These are phyloP conservation scores for Periphyllus acericola DNA, from an alignment of 2,888 invertebrate species.

Conservation along the genomic window DNA sequence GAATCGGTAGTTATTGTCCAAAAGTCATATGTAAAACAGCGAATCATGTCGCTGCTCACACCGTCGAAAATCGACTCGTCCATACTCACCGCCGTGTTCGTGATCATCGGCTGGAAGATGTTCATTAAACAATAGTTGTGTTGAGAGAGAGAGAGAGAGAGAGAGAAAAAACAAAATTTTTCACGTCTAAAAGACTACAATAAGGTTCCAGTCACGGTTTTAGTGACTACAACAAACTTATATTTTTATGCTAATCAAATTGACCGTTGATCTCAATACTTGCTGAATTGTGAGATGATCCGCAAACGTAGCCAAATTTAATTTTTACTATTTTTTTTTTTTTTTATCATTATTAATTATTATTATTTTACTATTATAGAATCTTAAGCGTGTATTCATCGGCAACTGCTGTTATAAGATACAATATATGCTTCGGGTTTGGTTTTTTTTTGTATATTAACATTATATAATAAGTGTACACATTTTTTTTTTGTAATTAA, in stretches of 20 bases:
- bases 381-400: background rate
- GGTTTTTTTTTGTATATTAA: background rate
- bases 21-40: conserved; percentile 5
- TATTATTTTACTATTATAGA: background rate
- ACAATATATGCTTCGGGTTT: background rate
- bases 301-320: conserved; percentile 56
- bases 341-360: conserved; percentile 18
- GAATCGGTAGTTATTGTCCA: background rate
- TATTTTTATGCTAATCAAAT: conserved; percentile 55
- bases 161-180: conserved; percentile 38
- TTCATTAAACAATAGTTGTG: conserved; percentile 45
- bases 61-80: conserved; percentile 30
- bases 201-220: conserved; percentile 54
- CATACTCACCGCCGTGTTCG: conserved; percentile 39
- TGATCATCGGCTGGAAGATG: conserved; percentile 49
- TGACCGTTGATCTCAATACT: conserved; percentile 56
- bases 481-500: conserved; percentile 46
- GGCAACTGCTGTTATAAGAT: background rate
- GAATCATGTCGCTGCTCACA: conserved; percentile 4
- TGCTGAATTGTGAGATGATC: conserved; percentile 47
- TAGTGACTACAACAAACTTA: conserved; percentile 52
- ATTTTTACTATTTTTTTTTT: conserved; percentile 24
- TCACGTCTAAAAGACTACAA: conserved; percentile 45
- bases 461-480: conserved; percentile 27
- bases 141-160: conserved; percentile 19